Base-by-base conservation (phyloP, 2,888 invertebrate genomes). In the Arrhopalites spinosus region DNA sequence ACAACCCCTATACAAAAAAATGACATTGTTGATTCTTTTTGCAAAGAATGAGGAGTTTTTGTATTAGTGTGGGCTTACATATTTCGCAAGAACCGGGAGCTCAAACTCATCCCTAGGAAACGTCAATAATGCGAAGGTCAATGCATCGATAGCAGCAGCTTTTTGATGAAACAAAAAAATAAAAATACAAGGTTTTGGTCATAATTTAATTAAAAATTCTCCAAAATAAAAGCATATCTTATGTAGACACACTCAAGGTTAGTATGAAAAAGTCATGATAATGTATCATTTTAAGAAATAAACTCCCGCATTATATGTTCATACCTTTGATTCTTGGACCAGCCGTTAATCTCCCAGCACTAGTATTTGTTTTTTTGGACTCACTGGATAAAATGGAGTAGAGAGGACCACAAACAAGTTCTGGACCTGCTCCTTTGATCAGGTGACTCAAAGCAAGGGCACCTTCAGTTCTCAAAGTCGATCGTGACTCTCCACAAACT, bases 101-200 rank as follows among this genome's bases (percentile, higher is more conserved):
- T 91, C 90, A 84, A 92, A 90, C 81, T 92, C 92, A 69, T 90
- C 90, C 83, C 92, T 91, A 1, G 93, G 93, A 84, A 92, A 93
- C 43, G 92, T 91, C 84, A 93, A 89, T 80, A 93, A 85, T 11
- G 92, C 90, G 80, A 91, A 91, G 84, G 93, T 92, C 68, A 93
- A 87, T 82, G 92, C 89, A 85, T 93, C 92, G 11, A 93, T 84
- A 0, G 91, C 89, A n/a, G 80, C 78, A 17, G 79, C 77, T 73
- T 80, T n/a, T n/a, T n/a, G n/a, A n/a, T 36, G 36, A 36, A 7
- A 7, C 36, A 36, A 36, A 36, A 11, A 36, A 36, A 36, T 7
- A n/a, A n/a, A n/a, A n/a, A n/a, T n/a, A n/a, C n/a, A n/a, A n/a
- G n/a, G n/a, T n/a, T n/a, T n/a, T n/a, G n/a, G n/a, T n/a, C n/a